phyloP scores from a whole-genome alignment of 2,113 vertebrate species.

The Machaerirhynchus nigripectus region DNA sequence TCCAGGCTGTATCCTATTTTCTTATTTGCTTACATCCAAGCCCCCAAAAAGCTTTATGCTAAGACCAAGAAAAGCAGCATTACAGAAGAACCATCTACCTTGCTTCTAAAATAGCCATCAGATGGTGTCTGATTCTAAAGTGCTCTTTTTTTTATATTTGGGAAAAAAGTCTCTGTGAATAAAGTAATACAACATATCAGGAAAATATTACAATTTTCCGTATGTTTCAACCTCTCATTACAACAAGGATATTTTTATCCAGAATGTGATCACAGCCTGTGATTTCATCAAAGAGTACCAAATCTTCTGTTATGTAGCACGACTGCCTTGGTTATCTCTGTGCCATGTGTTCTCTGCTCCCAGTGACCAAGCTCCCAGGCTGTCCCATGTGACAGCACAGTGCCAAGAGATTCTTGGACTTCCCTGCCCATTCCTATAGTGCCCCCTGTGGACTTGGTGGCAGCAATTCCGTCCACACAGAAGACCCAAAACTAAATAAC shows the following conservation, averaged over 20 bases:
- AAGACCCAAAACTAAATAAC: neutral
- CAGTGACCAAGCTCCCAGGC: accelerated
- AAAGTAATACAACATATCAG: neutral
- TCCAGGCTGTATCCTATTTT: neutral
- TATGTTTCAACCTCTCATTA: neutral
- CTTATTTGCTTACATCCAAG: conserved; percentile 32
- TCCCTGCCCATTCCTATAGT: neutral
- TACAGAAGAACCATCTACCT: neutral
- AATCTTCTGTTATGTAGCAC: neutral
- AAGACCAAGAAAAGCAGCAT: neutral
- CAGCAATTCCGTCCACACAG: neutral
- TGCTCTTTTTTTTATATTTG: neutral
- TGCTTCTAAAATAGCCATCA: neutral
- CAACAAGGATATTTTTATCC: neutral
- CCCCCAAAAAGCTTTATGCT: neutral
- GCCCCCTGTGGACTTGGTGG: neutral
- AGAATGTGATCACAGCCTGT: neutral
- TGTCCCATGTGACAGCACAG: neutral
- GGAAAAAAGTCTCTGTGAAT: neutral
- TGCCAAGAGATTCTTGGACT: neutral
- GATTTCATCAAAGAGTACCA: neutral
- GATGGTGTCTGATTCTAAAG: neutral
- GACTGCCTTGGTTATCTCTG: neutral
- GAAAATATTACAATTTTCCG: neutral
- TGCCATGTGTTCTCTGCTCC: neutral